Conservation (phyloP, 1,140 invertebrate species). For the Heliconius melpomene region DNA sequence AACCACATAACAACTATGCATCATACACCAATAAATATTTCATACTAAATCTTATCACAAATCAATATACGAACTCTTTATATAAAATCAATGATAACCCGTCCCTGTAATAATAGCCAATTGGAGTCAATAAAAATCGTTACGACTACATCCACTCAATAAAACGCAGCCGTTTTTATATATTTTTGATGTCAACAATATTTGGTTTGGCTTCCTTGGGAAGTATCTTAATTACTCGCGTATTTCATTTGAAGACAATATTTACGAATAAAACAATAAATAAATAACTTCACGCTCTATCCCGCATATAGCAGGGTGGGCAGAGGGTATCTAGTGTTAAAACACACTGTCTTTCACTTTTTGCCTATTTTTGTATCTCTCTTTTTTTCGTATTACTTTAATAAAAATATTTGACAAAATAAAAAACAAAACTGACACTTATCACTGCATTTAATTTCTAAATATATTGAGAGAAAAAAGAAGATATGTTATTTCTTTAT, state of each 20-base stretch:
- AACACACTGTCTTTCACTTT: too few relatives aligned
- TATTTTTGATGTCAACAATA: conserved; percentile 35
- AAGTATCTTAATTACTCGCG: not conserved
- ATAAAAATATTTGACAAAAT: too few relatives aligned
- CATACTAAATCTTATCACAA: conserved; percentile 7
- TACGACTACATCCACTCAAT: conserved; percentile 54
- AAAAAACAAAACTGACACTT: too few relatives aligned
- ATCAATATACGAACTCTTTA: conserved; percentile 7
- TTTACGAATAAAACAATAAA: too few relatives aligned
- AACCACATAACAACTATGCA: not conserved
- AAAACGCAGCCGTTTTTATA: conserved; percentile 45
- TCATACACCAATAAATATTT: not conserved
- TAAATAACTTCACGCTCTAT: too few relatives aligned
- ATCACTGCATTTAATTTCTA: too few relatives aligned
- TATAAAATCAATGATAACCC: conserved; percentile 32
- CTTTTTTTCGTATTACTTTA: too few relatives aligned
- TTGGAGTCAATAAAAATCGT: conserved; percentile 64
- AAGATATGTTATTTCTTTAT: too few relatives aligned
- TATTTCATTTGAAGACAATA: not conserved
- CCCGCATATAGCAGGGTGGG: too few relatives aligned
- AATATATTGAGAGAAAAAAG: too few relatives aligned
- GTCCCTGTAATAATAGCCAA: conserved; percentile 61
- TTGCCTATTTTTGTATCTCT: too few relatives aligned
- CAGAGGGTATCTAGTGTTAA: too few relatives aligned
- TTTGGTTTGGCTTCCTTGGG: conserved; percentile 15